Base-by-base conservation (phyloP, 2,797 vertebrate species). In the Melopsittacus undulatus region DNA sequence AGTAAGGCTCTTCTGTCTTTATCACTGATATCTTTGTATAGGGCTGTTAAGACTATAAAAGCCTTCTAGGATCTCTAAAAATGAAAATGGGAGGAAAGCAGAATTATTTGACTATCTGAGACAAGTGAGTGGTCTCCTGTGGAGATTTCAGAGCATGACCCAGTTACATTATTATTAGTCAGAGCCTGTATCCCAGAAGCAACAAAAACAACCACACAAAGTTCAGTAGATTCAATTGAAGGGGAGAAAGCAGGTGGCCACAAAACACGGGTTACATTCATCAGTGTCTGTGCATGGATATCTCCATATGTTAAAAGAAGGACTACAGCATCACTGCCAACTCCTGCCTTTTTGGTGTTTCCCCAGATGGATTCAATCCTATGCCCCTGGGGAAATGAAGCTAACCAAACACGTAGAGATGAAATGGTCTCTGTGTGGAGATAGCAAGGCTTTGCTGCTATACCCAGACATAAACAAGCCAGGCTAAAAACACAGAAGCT, bases 91-190 rank as follows among this genome's bases (percentile, higher is more conserved):
- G 20, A 76, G 23, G 9, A 89, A 81, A 68, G 3, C 5, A 68
- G 10, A 34, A 74, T 8, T 82, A 52, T 40, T 20, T 81, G n/a
- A 72, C 40, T 91, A 64, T 64, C 48, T 83, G 40, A 74, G 43
- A 62, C 30, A 43, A 81, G 9, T 74, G 12, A 57, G 13, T 17
- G 73, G 30, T 43, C 11, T 78, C n/a, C 27, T 0, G 0, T 38
- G 66, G 32, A 73, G 22, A 82, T 54, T 83, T 36, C 30, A 66
- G 24, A 81, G 17, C 2, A 0, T 26, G 49, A 20, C 46, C 46
- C 83, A 29, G 29, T 64, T 70, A 32, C 29, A 23, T 52, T 76
- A n/a, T 10, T 61, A 4, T 48, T 63, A 82, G 63, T 40, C 9
- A 40, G 45, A 70, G 43, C 7, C 27, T 59, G 20, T 36, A 85